Percentiles rank a stretch among this genome's conserved stretches.
phyloP scores from a whole-genome alignment of 2,888 invertebrate species.

The Tricholauxania praeusta region DNA sequence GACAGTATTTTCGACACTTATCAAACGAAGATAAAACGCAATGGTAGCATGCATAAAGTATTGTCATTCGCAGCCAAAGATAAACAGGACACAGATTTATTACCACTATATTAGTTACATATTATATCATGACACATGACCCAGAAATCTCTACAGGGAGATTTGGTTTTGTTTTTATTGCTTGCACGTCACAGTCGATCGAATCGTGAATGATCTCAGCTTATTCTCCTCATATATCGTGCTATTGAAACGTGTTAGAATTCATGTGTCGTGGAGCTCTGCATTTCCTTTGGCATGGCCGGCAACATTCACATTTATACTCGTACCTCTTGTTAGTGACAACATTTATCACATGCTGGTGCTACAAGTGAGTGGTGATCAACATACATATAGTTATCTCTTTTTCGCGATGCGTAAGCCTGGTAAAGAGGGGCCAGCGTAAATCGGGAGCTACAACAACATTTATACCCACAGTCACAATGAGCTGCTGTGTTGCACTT shows the following conservation, averaged over 20 bases:
- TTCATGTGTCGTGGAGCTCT: background rate
- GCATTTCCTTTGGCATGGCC: background rate
- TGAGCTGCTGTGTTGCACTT: background rate
- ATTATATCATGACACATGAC: too few species aligned
- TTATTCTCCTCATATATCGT: background rate
- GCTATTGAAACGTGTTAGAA: background rate
- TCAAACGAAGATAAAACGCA: too few species aligned
- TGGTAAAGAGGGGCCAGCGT: conserved; percentile 58
- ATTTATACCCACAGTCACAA: background rate
- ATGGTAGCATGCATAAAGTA: too few species aligned
- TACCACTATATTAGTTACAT: too few species aligned
- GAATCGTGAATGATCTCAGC: background rate
- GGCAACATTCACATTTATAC: background rate
- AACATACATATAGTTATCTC: conserved; percentile 47
- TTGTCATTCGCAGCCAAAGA: too few species aligned
- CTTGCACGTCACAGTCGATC: too few species aligned
- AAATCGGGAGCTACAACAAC: conserved; percentile 49
- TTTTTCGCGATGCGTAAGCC: conserved; percentile 60
- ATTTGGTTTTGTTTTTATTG: too few species aligned
- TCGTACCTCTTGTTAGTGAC: conserved; percentile 57
- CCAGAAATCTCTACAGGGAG: too few species aligned
- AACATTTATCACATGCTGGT: conserved; percentile 42
- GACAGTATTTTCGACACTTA: too few species aligned
- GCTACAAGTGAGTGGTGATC: conserved; percentile 32
- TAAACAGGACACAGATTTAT: too few species aligned